These are phyloP conservation scores for Pionites leucogaster DNA, from an alignment of 2,113 vertebrate species.

Conservation along the genomic window DNA sequence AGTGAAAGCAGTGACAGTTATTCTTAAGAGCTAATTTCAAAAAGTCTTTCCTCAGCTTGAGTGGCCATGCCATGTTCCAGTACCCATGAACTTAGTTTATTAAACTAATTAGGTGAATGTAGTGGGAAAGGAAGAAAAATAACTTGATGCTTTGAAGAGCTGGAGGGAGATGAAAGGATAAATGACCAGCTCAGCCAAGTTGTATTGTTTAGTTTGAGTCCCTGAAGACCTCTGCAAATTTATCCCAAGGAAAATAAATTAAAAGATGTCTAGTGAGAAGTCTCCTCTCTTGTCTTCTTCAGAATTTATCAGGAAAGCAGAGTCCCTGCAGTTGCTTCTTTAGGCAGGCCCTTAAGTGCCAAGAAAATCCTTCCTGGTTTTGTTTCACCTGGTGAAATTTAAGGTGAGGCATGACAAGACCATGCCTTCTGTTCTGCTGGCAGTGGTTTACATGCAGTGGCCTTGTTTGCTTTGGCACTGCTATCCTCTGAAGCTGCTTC, in stretches of 20 bases:
- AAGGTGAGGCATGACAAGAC: not conserved
- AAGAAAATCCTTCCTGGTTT: not conserved
- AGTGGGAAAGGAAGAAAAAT: not conserved
- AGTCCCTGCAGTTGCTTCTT: not conserved
- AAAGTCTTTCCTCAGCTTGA: not conserved
- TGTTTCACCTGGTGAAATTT: not conserved
- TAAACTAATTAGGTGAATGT: not conserved
- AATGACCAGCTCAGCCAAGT: not conserved
- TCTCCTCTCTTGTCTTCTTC: not conserved
- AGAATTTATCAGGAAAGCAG: not conserved
- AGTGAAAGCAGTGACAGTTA: not conserved
- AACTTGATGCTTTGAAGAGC: not conserved
- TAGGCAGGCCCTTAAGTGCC: not conserved
- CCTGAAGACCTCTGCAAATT: not conserved
- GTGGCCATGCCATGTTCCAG: not conserved
- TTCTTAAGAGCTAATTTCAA: not conserved
- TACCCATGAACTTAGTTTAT: not conserved
- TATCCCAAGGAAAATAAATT: not conserved
- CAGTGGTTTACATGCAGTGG: not conserved
- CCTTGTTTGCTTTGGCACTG: not conserved
- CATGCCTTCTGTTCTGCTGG: not conserved
- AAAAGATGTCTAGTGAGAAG: not conserved
- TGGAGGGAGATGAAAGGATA: conserved; percentile 27
- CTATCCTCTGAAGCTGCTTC: not conserved
- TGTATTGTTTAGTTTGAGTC: conserved; percentile 17